These are phyloP conservation scores for Caenorhabditis parvicauda DNA, from an alignment of 2,888 invertebrate species.

Conservation along the genomic window DNA sequence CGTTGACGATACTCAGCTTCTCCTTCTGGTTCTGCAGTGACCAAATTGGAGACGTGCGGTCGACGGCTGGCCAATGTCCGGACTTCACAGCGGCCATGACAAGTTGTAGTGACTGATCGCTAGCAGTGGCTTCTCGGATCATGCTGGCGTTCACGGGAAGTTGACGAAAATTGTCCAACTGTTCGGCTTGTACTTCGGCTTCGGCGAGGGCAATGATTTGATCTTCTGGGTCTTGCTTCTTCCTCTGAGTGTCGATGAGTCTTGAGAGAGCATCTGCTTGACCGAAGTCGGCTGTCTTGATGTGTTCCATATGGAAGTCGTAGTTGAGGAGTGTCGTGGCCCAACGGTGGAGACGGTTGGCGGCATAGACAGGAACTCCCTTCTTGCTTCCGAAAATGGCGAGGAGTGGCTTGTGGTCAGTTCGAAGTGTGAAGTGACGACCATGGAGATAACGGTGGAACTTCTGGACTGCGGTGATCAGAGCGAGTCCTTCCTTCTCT, in stretches of 20 bases:
- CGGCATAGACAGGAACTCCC: slow-evolving; percentile 49
- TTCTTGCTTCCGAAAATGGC: slow-evolving; percentile 37
- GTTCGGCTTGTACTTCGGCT: background rate
- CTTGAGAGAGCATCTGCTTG: slow-evolving; percentile 62
- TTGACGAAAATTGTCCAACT: background rate
- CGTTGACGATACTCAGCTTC: slow-evolving; percentile 2
- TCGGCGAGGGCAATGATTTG: slow-evolving; percentile 12
- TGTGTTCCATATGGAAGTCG: slow-evolving; percentile 57
- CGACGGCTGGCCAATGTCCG: slow-evolving; percentile 3
- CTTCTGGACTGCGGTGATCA: slow-evolving; percentile 63
- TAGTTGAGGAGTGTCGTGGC: slow-evolving; percentile 58
- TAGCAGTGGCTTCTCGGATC: background rate
- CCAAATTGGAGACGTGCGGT: background rate
- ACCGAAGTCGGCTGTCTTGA: slow-evolving; percentile 48
- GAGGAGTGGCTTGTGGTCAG: slow-evolving; percentile 61
- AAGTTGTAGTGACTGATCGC: slow-evolving; percentile 2
- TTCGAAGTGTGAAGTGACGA: slow-evolving; percentile 61
- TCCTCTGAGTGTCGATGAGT: slow-evolving; percentile 14
- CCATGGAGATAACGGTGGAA: slow-evolving; percentile 65
- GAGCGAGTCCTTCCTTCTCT: too few relatives aligned
- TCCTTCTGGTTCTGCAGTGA: background rate
- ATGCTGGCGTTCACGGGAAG: slow-evolving; percentile 7
- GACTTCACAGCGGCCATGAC: background rate
- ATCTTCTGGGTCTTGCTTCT: slow-evolving; percentile 16
- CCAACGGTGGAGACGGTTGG: slow-evolving; percentile 55